Evolutionary conservation across 2,888 invertebrate species (phyloP).

Genomic region (Stenoptilia bipunctidactyla): DNA sequence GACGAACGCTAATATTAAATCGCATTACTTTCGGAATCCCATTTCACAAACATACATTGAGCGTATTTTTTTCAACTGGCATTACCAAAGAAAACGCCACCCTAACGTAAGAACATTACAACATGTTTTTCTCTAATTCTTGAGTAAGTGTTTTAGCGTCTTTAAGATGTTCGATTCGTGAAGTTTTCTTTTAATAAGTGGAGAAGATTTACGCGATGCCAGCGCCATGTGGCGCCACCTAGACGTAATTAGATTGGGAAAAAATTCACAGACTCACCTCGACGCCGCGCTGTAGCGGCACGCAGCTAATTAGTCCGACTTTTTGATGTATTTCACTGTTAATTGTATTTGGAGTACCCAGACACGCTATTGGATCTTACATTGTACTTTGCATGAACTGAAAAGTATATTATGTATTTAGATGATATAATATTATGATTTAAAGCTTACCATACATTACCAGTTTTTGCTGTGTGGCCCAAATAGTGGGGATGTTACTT

Average conservation of each 20-base stretch:
- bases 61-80: slow-evolving; percentile 18
- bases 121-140: no score
- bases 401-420: no score
- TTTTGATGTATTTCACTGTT: slow-evolving; percentile 4
- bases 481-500: no score
- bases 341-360: slow-evolving; percentile 5
- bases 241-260: slow-evolving; percentile 48
- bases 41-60: slow-evolving; percentile 18
- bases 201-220: slow-evolving; percentile 63
- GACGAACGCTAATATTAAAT: slow-evolving; percentile 29
- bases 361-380: slow-evolving; percentile 5
- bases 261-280: slow-evolving; percentile 25
- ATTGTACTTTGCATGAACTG: slow-evolving; percentile 1
- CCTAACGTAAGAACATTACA: no score
- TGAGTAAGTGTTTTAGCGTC: slow-evolving; percentile 24
- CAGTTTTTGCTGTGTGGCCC: no score
- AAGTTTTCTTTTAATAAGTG: slow-evolving; percentile 64
- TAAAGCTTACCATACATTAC: no score
- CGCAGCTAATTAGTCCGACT: neutral
- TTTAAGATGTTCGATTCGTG: slow-evolving; percentile 57
- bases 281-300: no score
- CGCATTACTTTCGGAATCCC: slow-evolving; percentile 21
- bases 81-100: slow-evolving; percentile 18
- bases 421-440: no score
- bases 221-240: slow-evolving; percentile 41